Conservation (phyloP, 2,888 invertebrate genomes). For the Oscheius sp. region DNA sequence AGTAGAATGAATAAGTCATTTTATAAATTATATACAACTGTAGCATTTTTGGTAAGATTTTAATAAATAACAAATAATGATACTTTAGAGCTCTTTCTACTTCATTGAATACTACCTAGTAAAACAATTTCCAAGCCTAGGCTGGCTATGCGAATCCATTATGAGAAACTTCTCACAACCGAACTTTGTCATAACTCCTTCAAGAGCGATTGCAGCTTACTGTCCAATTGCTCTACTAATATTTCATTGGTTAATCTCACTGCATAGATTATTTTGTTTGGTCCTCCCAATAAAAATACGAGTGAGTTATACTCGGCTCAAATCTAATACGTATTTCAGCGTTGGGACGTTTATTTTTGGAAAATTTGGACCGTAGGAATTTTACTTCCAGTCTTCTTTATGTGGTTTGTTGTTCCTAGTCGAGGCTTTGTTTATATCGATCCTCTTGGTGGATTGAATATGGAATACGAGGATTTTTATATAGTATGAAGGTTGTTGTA, state of each 20-base stretch:
- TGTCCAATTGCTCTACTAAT: conserved; percentile 43
- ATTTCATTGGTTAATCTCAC: conserved; percentile 36
- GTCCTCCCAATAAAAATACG: conserved; percentile 32
- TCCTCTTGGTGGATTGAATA: conserved; percentile 1
- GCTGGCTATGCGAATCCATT: conserved; percentile 36
- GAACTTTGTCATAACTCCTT: conserved; percentile 35
- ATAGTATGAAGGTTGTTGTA: background rate
- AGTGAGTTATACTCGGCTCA: conserved; percentile 23
- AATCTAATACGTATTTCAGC: conserved; percentile 28
- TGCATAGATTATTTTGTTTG: conserved; percentile 35
- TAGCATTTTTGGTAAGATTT: conserved; percentile 8
- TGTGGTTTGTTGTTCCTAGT: conserved; percentile 40
- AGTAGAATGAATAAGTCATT: conserved; percentile 5
- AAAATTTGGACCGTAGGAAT: conserved; percentile 26
- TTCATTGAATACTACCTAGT: conserved; percentile 20
- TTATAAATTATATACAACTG: background rate
- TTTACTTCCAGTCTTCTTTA: conserved; percentile 35
- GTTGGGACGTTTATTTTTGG: conserved; percentile 34
- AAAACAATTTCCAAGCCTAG: conserved; percentile 27
- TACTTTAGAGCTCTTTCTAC: conserved; percentile 18
- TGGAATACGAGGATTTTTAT: conserved; percentile 3
- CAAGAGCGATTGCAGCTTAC: conserved; percentile 39
- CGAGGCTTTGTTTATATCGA: conserved; percentile 1
- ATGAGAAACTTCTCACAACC: conserved; percentile 31
- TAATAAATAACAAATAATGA: too few relatives aligned